Conservation (phyloP, 35 echinoderm and acorn worm species). For the Strongylocentrotus purpuratus region DNA sequence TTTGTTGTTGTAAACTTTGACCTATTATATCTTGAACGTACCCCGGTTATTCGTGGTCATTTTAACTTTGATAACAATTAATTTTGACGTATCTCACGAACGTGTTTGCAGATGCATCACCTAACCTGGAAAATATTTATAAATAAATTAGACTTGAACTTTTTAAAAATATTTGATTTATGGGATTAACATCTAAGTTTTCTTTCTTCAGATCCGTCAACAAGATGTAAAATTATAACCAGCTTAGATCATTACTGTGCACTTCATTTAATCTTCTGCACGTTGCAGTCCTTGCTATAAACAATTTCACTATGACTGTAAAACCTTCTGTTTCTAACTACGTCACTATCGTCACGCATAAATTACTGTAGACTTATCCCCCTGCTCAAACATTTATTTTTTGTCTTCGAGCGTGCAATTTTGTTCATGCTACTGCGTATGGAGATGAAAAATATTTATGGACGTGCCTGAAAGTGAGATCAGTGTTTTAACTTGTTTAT, state of each 20-base stretch:
- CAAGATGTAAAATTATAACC: neutral
- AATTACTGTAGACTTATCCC: neutral
- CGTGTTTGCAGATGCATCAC: neutral
- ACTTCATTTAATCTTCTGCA: neutral
- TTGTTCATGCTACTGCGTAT: neutral
- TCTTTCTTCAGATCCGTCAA: neutral
- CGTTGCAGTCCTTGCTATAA: neutral
- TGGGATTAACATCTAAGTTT: neutral
- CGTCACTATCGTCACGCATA: neutral
- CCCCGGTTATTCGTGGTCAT: neutral
- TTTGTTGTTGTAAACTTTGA: neutral
- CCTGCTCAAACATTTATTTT: neutral
- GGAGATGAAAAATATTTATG: neutral
- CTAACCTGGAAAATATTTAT: neutral
- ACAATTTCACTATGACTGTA: neutral
- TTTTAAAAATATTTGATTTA: neutral
- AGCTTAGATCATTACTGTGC: neutral
- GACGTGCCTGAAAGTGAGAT: neutral
- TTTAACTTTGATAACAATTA: neutral
- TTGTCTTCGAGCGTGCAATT: neutral
- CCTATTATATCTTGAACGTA: neutral
- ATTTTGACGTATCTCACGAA: neutral
- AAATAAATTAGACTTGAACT: too few relatives aligned
- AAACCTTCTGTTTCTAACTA: conserved; percentile 4
- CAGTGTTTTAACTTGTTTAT: neutral